Base-by-base conservation (phyloP, 2,888 invertebrate genomes). In the Julus scanicus region DNA sequence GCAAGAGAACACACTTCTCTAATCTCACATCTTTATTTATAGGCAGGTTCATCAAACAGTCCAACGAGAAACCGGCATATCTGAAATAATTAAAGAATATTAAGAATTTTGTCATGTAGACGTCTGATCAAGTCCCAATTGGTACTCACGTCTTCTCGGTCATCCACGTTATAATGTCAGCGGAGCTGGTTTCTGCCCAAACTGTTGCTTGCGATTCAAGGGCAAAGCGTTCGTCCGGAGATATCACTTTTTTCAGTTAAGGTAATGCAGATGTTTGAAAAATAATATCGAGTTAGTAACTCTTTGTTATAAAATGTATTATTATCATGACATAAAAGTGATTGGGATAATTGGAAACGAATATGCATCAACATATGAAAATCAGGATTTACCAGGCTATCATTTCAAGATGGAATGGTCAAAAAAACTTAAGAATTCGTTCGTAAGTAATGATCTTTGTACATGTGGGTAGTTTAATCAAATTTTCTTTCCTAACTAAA, bases 241-340 rank as follows among this genome's bases (percentile, higher is more conserved):
- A 80, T 80, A 80, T 80, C 20, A 80, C 80, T 80, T 80, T 63
- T 57, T 80, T 37, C 37, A 37, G 11, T 80, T 80, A 80, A 80
- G 80, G 29, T 80, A 29, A 80, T 63, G 63, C 6, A n/a, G 53
- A 53, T 53, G 9, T 13, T 17, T 53, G 53, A 53, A 53, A 53
- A 53, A 3, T 29, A 29, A 29, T 29, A 29, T 29, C 29, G 29
- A 29, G 29, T 29, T 29, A 29, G 29, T 29, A 29, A 29, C 29
- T 29, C 29, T 29, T 29, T 29, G 29, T 29, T 29, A 29, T 29
- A 29, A 29, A 29, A 29, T 29, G 29, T 29, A 29, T 29, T 29
- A 29, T 29, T 29, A 29, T 29, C 29, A 29, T 29, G 29, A 29
- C 29, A 29, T 29, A 29, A 29, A 29, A 29, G 29, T 29, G 29